Percentiles rank a stretch among this genome's conserved stretches.
Evolutionary conservation across 1,140 invertebrate species (phyloP).

Genomic region (Radopholus similis): DNA sequence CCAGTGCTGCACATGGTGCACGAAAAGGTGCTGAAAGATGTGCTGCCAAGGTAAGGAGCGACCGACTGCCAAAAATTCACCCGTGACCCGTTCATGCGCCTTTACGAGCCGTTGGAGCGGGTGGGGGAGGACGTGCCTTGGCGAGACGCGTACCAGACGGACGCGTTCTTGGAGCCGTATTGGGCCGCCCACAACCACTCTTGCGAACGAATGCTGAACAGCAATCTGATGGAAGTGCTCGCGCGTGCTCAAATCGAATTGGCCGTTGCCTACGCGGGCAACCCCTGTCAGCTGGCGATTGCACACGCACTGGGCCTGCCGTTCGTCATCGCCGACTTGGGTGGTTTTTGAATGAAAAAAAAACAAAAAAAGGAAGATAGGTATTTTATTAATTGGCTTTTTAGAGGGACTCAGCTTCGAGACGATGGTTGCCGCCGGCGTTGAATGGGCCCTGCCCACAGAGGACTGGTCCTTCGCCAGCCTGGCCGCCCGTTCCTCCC

Average conservation of each 20-base stretch:
- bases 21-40: slow-evolving; percentile 55
- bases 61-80: neutral
- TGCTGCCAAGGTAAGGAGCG: slow-evolving; percentile 48
- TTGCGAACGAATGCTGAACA: slow-evolving; percentile 57
- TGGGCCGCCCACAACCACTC: slow-evolving; percentile 57
- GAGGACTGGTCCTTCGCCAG: too few relatives aligned
- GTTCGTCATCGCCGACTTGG: slow-evolving; percentile 54
- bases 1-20: slow-evolving; percentile 50
- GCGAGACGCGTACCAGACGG: slow-evolving; percentile 40
- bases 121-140: slow-evolving; percentile 50
- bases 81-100: slow-evolving; percentile 21
- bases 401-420: too few relatives aligned
- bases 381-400: too few relatives aligned
- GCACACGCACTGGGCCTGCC: slow-evolving; percentile 52
- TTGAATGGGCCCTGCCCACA: too few relatives aligned
- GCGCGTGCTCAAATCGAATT: slow-evolving; percentile 54
- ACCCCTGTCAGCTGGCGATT: slow-evolving; percentile 53
- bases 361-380: too few relatives aligned
- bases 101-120: slow-evolving; percentile 49
- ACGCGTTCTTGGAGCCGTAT: slow-evolving; percentile 47
- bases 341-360: too few relatives aligned
- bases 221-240: slow-evolving; percentile 54
- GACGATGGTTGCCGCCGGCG: too few relatives aligned
- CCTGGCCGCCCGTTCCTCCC: neutral
- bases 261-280: slow-evolving; percentile 54